Base-by-base conservation (phyloP, 2,888 invertebrate species). In the Torymus aiolomorphi region DNA sequence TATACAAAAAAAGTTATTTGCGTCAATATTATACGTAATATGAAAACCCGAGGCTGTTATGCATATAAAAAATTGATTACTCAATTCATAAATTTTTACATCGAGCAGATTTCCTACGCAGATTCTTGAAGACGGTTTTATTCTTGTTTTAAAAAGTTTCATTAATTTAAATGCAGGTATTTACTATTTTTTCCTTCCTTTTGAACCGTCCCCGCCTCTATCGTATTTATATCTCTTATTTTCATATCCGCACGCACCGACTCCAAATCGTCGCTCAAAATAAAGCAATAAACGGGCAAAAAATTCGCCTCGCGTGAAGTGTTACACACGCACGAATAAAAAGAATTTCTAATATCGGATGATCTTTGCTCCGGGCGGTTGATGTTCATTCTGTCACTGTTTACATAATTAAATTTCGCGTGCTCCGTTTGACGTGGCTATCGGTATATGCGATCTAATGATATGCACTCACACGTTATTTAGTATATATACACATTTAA, bases 381-480 rank as follows among this genome's bases (percentile, higher is more conserved):
- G 76, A 76, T 76, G 69, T 70, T 70, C 76, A 63, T 56, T 76
- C 76, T 70, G 76, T 76, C 76, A 76, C 76, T 76, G 69, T 76
- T 76, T 63, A 76, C 70, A 76, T 76, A 76, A 76, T 76, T 76
- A 70, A 76, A 76, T 76, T 76, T 76, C 61, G 76, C 76, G 76
- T 76, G 76, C 54, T 62, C 62, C 76, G 56, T 42, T 63, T 76
- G 67, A 76, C 69, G 62, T 16, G 49, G 20, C 56, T 76, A 76
- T 76, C 76, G 56, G 52, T n/a, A 16, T 49, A 20, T 18, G 16
- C 56, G 20, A 76, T 76, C 76, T 76, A 70, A 76, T 76, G 76
- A 70, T 69, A 76, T 76, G 70, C 76, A 69, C 75, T 75, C 31
- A 1, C 12, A 16, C 49, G 49, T 12, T 66, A 52, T 31, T 62